Base-by-base conservation (phyloP, 2,797 vertebrate genomes). In the Oreonectes daqikongensis region DNA sequence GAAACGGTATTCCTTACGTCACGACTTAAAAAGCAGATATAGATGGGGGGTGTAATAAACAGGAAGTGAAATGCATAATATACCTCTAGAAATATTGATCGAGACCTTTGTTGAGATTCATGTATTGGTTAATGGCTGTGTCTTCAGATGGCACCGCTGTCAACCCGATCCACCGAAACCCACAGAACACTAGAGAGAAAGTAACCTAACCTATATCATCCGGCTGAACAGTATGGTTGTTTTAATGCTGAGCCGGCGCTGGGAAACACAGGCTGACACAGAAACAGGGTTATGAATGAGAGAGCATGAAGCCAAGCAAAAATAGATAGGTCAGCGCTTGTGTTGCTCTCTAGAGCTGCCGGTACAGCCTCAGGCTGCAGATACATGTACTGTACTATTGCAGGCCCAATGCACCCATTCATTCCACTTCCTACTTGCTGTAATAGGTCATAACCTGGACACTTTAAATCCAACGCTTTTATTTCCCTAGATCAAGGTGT, bases 291-390 rank as follows among this genome's bases (percentile, higher is more conserved):
- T 76, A 69, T 76, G 65, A 69, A 76, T 60, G 74, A 76, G 55
- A 68, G 53, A 60, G 28, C 74, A 69, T 18, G 52, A 40, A 59
- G 28, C 52, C 18, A n/a, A 48, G 53, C 73, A 59, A 40, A 76
- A 69, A 50, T 69, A 50, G 74, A 76, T 69, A 76, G 74, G 74
- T 69, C 74, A 76, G 74, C 74, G 60, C 11, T 30, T 76, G 42
- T 48, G 15, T 35, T 48, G 72, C 42, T 76, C 65, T 68, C 40
- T 60, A 26, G 74, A 76, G 65, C 26, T 46, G 40, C 12, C 64
- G 20, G 72, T 22, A 22, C 63, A 75, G 73, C n/a, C 74, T 69
- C 40, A 60, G 65, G 74, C 32, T 5, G 7, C 63, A 46, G 38
- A 32, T 35, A 35, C 74, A 69, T 48, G 64, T 46, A 35, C 50